Percentiles rank a stretch among this genome's conserved stretches.
Evolutionary conservation across 2,113 vertebrate species (phyloP).

Genomic region (Daboia siamensis): DNA sequence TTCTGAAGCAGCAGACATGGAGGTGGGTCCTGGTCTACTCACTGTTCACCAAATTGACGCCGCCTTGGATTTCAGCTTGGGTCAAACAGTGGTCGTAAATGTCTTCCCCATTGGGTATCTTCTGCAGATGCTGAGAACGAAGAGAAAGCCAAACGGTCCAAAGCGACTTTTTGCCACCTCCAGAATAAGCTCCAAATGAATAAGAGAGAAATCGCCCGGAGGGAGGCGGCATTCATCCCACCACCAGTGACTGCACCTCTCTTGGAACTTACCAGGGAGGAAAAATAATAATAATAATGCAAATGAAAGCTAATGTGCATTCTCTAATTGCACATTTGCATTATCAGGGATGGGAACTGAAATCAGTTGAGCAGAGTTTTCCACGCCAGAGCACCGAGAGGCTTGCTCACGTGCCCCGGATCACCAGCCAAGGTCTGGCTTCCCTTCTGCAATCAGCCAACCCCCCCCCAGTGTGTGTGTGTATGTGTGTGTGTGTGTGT

Average conservation of each 20-base stretch:
- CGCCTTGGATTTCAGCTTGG: slow-evolving; percentile 76
- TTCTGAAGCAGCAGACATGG: not conserved
- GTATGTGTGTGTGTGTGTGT: too few relatives aligned
- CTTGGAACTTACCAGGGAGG: not conserved
- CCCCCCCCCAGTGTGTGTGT: not conserved
- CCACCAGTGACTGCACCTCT: not conserved
- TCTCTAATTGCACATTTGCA: not conserved
- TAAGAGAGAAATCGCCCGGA: not conserved
- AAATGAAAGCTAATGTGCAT: not conserved
- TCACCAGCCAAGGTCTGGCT: not conserved
- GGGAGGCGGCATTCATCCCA: not conserved
- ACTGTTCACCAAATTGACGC: slow-evolving; percentile 73
- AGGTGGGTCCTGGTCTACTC: slow-evolving; percentile 21
- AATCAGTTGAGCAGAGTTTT: not conserved
- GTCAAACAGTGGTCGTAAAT: slow-evolving; percentile 71
- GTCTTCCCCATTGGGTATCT: slow-evolving; percentile 53
- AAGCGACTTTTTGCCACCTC: not conserved
- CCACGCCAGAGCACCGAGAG: not conserved
- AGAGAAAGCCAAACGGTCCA: not conserved
- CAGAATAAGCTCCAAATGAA: not conserved
- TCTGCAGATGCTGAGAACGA: slow-evolving; percentile 45
- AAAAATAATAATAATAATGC: not conserved
- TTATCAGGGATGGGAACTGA: not conserved
- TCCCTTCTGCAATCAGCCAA: not conserved
- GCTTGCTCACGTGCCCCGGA: not conserved